Evolutionary conservation across 2,797 vertebrate genomes (phyloP).

Genomic region (Crocodylus rhombifer): DNA sequence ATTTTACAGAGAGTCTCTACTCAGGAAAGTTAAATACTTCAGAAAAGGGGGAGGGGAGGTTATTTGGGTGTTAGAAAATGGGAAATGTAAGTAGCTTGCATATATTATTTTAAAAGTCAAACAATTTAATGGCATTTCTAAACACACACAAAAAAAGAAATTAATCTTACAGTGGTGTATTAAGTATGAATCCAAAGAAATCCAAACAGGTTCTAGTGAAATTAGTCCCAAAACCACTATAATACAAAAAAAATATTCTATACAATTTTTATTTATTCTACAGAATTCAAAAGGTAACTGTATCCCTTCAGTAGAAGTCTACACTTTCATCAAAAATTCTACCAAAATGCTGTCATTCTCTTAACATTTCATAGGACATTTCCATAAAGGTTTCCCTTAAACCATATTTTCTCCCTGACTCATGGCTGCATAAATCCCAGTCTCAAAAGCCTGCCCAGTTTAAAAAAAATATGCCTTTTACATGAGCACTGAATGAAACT

Average conservation of each 20-base stretch:
- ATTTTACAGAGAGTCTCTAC: background rate
- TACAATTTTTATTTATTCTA: background rate
- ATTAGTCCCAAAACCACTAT: slow-evolving; percentile 43
- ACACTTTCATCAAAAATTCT: slow-evolving; percentile 1
- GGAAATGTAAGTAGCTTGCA: background rate
- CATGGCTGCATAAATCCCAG: background rate
- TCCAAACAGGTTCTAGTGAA: slow-evolving; percentile 24
- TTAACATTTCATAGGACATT: background rate
- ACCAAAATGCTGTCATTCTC: background rate
- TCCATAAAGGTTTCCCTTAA: background rate
- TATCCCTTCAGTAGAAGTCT: slow-evolving; percentile 10
- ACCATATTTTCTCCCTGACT: background rate
- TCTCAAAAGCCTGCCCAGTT: background rate
- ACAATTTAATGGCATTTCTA: slow-evolving; percentile 4
- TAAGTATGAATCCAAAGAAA: slow-evolving; percentile 47
- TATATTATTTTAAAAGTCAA: slow-evolving; percentile 9
- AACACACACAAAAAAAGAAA: slow-evolving; percentile 33
- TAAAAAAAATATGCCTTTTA: background rate
- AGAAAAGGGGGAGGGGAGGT: background rate
- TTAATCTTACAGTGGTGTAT: slow-evolving; percentile 46
- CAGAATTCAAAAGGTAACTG: slow-evolving; percentile 15
- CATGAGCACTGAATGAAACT: background rate
- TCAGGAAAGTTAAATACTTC: background rate
- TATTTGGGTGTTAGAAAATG: background rate
- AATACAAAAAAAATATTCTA: slow-evolving; percentile 45